Conservation (phyloP, 2,797 vertebrate genomes). For the Eulemur mongoz region DNA sequence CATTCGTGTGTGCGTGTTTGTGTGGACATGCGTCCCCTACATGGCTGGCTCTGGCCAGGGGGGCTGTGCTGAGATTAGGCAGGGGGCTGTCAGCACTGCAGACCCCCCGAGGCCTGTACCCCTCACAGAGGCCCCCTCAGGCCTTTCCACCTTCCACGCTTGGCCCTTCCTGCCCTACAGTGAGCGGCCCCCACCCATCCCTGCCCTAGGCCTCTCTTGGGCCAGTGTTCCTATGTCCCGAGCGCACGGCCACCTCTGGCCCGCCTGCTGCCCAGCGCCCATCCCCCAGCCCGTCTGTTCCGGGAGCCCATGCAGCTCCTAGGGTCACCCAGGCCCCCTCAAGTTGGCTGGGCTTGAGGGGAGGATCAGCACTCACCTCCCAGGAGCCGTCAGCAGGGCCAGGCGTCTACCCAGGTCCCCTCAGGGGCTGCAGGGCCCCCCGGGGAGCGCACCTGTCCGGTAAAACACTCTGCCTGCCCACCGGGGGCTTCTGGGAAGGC, state of each 20-base stretch:
- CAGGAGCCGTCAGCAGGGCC: neutral
- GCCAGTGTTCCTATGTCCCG: neutral
- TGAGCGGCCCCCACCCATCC: neutral
- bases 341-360: neutral
- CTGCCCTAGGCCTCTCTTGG: neutral
- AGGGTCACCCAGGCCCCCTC: neutral
- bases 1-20: neutral
- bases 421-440: neutral
- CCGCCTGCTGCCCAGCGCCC: neutral
- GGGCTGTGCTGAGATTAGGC: neutral
- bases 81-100: neutral
- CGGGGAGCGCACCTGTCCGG: neutral
- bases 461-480: neutral
- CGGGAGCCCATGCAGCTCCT: neutral
- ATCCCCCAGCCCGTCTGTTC: neutral
- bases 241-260: neutral
- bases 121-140: neutral
- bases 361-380: neutral
- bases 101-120: neutral
- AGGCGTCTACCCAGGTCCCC: fast-evolving
- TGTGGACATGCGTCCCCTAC: too few relatives aligned
- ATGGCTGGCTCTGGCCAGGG: neutral
- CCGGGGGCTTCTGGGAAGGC: conserved; percentile 48
- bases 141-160: neutral
- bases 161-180: neutral